These are phyloP conservation scores for Oncorhynchus kisutch DNA, from an alignment of 2,113 vertebrate species.

Conservation along the genomic window DNA sequence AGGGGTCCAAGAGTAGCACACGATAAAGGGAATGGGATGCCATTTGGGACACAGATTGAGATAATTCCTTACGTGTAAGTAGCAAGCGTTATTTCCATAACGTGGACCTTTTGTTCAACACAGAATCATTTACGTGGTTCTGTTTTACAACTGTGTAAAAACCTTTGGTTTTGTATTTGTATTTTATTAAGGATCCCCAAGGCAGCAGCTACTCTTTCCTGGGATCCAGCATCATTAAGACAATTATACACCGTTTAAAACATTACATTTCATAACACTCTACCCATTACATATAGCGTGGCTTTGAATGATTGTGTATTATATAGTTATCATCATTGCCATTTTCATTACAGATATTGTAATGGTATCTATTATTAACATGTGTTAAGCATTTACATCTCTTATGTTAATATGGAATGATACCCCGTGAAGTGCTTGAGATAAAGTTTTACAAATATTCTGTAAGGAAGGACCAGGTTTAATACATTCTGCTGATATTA, in stretches of 20 bases:
- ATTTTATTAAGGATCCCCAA: no score
- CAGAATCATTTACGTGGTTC: constrained; percentile 64
- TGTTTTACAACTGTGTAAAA: constrained; percentile 68
- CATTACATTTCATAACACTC: no score
- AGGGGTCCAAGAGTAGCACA: constrained; percentile 50
- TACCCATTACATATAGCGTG: no score
- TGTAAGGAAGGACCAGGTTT: neutral
- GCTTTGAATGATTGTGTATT: constrained; percentile 34
- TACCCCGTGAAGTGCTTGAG: constrained; percentile 50
- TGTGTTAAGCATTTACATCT: constrained; percentile 67
- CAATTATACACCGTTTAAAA: no score
- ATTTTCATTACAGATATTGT: constrained; percentile 65
- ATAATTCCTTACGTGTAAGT: constrained; percentile 70
- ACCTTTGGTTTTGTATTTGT: constrained; percentile 66
- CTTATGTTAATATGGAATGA: constrained; percentile 67
- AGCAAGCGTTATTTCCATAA: constrained; percentile 72
- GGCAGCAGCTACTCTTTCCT: no score
- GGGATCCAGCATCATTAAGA: no score
- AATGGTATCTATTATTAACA: constrained; percentile 71
- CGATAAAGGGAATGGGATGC: constrained; percentile 33
- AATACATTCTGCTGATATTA: neutral
- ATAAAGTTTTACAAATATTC: constrained; percentile 46
- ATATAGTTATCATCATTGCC: constrained; percentile 44
- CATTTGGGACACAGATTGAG: constrained; percentile 58
- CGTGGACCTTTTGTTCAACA: constrained; percentile 65